Conservation (phyloP, 2,888 invertebrate genomes). For the Xanthia togata region DNA sequence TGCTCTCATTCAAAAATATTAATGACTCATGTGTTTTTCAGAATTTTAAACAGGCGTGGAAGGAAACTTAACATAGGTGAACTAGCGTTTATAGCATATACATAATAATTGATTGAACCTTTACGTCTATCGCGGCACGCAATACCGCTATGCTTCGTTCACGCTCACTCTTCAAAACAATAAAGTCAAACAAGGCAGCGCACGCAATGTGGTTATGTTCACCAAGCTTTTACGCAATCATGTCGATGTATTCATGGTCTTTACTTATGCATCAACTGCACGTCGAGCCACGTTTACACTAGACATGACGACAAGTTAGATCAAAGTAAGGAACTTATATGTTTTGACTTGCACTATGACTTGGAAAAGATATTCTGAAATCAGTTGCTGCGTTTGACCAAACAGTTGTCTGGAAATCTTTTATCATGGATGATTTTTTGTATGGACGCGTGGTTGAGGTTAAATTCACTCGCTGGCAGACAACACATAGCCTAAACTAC, state of each 20-base stretch:
- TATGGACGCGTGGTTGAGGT: too few relatives aligned
- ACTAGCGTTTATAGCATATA: slow-evolving; percentile 15
- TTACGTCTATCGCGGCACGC: slow-evolving; percentile 39
- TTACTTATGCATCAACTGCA: slow-evolving; percentile 18
- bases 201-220: slow-evolving; percentile 42
- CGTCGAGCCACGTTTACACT: not conserved
- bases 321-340: not conserved
- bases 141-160: slow-evolving; percentile 36
- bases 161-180: slow-evolving; percentile 40
- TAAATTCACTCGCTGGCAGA: too few relatives aligned
- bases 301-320: not conserved
- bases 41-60: not conserved
- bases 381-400: not conserved
- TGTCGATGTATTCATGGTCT: slow-evolving; percentile 17
- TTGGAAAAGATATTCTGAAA: not conserved
- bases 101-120: slow-evolving; percentile 33
- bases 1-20: not conserved
- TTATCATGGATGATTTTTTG: too few relatives aligned
- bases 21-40: not conserved
- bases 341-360: not conserved
- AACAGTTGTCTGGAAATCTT: not conserved
- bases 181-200: slow-evolving; percentile 37
- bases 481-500: too few relatives aligned
- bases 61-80: not conserved
- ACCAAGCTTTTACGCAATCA: slow-evolving; percentile 24